Conservation (phyloP, 2,888 invertebrate genomes). For the Busseola fusca region DNA sequence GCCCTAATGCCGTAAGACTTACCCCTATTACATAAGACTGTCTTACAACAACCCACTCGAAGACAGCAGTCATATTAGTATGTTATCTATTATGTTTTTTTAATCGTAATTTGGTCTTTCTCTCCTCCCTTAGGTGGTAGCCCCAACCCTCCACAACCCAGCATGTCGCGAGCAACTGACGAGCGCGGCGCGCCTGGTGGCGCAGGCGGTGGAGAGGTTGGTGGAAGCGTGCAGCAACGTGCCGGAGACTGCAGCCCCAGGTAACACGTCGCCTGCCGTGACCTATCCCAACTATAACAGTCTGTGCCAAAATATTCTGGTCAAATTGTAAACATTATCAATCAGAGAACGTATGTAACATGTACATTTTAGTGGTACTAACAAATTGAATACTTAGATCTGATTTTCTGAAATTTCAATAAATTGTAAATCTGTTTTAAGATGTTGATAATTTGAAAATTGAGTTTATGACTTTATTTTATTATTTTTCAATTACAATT, state of each 20-base stretch:
- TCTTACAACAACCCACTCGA: background rate
- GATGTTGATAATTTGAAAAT: background rate
- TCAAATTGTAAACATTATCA: background rate
- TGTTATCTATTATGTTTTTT: background rate
- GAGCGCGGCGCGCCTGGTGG: conserved; percentile 97
- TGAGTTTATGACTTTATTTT: background rate
- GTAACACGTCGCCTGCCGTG: background rate
- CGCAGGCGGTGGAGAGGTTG: conserved; percentile 96
- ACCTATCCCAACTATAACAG: background rate
- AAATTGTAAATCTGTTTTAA: too few relatives aligned
- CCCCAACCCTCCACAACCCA: conserved; percentile 94
- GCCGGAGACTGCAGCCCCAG: conserved; percentile 68
- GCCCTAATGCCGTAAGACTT: background rate
- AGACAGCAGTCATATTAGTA: background rate
- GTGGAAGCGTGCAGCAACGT: conserved; percentile 91
- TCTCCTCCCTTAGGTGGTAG: conserved; percentile 90
- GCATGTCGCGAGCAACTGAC: conserved; percentile 97
- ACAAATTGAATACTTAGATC: background rate
- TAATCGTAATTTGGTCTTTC: background rate
- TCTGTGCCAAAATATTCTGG: background rate
- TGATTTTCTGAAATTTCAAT: background rate
- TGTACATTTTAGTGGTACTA: too few relatives aligned
- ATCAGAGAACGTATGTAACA: background rate
- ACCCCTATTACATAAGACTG: background rate
- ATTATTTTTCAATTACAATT: background rate